Conservation (phyloP, 2,113 vertebrate genomes). For the Mastomys coucha region DNA sequence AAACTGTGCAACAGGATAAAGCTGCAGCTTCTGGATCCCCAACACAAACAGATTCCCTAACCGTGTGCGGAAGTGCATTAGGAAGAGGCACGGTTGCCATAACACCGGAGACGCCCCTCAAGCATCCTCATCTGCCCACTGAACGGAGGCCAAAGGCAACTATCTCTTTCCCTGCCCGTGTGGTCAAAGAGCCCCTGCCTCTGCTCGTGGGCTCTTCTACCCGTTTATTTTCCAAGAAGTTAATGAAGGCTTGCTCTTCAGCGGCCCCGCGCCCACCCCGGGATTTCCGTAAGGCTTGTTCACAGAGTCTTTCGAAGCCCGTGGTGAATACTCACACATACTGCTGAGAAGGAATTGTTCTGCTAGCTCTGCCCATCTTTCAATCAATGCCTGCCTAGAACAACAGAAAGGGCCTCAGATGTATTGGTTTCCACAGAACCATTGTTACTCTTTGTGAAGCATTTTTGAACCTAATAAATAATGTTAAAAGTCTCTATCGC, state of each 20-base stretch:
- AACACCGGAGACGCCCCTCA: slow-evolving; percentile 78
- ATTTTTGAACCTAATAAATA: slow-evolving; percentile 94
- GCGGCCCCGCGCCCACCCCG: slow-evolving; percentile 44
- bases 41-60: not conserved
- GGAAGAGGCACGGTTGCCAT: slow-evolving; percentile 79
- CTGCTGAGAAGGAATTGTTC: slow-evolving; percentile 92
- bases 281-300: slow-evolving; percentile 89
- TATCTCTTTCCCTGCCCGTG: slow-evolving; percentile 77
- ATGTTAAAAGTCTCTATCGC: slow-evolving; percentile 93
- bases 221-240: slow-evolving; percentile 91
- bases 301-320: slow-evolving; percentile 88
- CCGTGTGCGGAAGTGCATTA: slow-evolving; percentile 14
- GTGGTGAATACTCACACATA: slow-evolving; percentile 87
- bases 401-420: slow-evolving; percentile 91
- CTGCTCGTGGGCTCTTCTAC: slow-evolving; percentile 87
- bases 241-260: slow-evolving; percentile 87
- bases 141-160: slow-evolving; percentile 56
- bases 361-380: slow-evolving; percentile 84
- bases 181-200: slow-evolving; percentile 83
- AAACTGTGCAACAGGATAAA: fast-evolving
- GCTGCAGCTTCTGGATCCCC: not conserved
- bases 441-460: slow-evolving; percentile 90
- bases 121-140: slow-evolving; percentile 68
- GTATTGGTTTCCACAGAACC: slow-evolving; percentile 90
- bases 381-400: slow-evolving; percentile 89